phyloP scores from a whole-genome alignment of 2,797 vertebrate genomes.

The Pteronotus mesoamericanus region DNA sequence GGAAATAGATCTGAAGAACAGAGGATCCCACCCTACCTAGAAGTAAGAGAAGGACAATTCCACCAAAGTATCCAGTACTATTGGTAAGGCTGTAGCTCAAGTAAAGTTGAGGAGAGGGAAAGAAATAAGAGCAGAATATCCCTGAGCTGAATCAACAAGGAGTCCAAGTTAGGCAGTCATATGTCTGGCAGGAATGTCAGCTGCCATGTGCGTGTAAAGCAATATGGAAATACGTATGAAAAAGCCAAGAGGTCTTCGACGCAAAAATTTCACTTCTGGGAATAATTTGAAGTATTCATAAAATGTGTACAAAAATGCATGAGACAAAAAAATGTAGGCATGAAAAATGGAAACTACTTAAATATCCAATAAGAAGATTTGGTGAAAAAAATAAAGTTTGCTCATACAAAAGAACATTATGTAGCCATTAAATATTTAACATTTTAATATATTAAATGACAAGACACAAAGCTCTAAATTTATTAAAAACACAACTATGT shows the following conservation, averaged over 20 bases:
- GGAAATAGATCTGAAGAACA: not conserved
- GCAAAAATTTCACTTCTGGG: not conserved
- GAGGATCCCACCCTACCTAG: not conserved
- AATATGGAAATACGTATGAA: not conserved
- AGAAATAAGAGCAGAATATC: not conserved
- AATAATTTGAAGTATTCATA: constrained; percentile 26
- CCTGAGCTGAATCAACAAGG: not conserved
- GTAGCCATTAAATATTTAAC: constrained; percentile 4
- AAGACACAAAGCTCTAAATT: constrained; percentile 3
- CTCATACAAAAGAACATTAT: not conserved
- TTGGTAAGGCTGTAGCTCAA: not conserved
- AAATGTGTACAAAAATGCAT: not conserved
- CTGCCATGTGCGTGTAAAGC: not conserved
- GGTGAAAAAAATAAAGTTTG: not conserved
- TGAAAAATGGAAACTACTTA: not conserved
- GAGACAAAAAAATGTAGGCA: not conserved
- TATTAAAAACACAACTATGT: not conserved
- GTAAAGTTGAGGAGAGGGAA: not conserved
- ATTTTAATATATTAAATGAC: not conserved
- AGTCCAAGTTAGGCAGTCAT: not conserved
- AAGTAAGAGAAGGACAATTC: not conserved
- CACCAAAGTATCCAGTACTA: not conserved
- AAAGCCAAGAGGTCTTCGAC: not conserved
- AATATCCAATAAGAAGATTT: not conserved
- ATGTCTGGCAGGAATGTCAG: not conserved